Evolutionary conservation across 1,140 invertebrate genomes (phyloP), one percentile per base, ranked within the genome.

Genomic region (Euborellia annulipes): DNA sequence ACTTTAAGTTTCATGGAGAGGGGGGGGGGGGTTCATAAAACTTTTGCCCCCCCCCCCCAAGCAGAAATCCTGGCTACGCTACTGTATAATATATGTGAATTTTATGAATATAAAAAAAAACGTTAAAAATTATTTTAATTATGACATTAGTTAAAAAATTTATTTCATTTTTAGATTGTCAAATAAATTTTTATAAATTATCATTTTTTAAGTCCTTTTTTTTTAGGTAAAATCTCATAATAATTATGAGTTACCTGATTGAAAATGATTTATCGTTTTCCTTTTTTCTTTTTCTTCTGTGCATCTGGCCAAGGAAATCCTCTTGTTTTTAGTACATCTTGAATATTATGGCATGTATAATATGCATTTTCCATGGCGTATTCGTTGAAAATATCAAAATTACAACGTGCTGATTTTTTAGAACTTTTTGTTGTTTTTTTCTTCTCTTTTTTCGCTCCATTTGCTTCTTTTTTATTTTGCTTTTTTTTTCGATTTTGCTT

Each of bases 281-380:
- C 73, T 52, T 65, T 66, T 62, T 82, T 84, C 55, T 85, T 84
- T 61, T 82, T 82, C 59, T 85, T 86, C 52, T 79, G 78, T 2
- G 73, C 76, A 48, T 85, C 82, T 14, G 82, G 79, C 73, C 84
- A 87, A 17, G 80, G 76, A 59, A 88, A 89, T 2, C 85, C 85
- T 46, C 85, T 70, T 11, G 73, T 77, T 50, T 77, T 75, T 2
- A 80, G 52, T 2, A 84, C 61, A 59, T 88, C 85, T 63, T 86
- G 85, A 1, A 89, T 78, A 62, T 87, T 89, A 53, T 90, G 85
- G 55, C 85, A 89, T 1, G 80, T 83, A 55, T 82, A 83, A 58
- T 89, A 89, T 3, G 85, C 84, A 56, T 89, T 89, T 51, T 85
- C 78, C 79, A 89, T 85, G 0, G 82, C 82, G n/a, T 79, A 76